These are phyloP conservation scores for Nasalis larvatus DNA, from an alignment of 2,113 vertebrate genomes.

Conservation along the genomic window DNA sequence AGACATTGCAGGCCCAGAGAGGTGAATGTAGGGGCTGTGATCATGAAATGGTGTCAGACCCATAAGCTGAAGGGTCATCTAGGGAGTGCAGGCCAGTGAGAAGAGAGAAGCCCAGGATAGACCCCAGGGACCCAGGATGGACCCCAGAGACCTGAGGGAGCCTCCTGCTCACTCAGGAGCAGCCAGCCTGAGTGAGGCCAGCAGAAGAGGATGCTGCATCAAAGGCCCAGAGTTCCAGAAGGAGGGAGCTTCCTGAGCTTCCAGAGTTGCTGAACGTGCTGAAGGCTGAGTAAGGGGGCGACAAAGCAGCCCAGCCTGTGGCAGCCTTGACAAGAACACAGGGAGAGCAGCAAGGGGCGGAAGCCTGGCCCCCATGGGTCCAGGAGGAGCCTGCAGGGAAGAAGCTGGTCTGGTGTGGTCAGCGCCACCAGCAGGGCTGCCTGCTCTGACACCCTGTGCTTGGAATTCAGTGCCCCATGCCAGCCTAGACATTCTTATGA, in stretches of 20 bases:
- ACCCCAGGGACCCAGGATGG: no score
- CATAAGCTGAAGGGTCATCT: background rate
- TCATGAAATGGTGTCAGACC: no score
- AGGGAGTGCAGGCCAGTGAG: background rate
- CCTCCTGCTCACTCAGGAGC: background rate
- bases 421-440: background rate
- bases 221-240: background rate
- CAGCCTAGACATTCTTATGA: background rate
- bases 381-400: background rate
- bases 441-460: background rate
- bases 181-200: background rate
- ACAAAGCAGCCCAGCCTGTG: background rate
- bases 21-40: fast-evolving
- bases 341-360: background rate
- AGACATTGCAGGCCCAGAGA: background rate
- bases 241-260: background rate
- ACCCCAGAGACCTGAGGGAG: background rate
- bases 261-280: background rate
- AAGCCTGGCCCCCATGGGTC: background rate
- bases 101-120: background rate
- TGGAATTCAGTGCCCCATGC: background rate
- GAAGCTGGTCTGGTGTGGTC: fast-evolving
- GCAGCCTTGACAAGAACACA: no score
- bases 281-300: background rate
- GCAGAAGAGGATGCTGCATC: no score